phyloP scores from a whole-genome alignment of 2,888 invertebrate genomes.

The Hyppa rectilinea region DNA sequence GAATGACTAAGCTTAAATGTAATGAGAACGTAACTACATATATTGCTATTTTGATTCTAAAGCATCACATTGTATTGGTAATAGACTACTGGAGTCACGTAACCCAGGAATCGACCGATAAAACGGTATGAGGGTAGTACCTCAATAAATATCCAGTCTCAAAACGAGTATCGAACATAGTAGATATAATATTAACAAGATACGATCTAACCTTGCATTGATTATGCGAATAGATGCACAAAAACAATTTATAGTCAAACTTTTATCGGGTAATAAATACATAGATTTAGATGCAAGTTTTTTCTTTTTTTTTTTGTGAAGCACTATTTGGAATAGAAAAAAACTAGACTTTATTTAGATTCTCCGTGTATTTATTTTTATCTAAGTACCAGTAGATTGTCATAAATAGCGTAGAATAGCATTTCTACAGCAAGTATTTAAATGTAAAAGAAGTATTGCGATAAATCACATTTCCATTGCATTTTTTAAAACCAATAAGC shows the following conservation, averaged over 20 bases:
- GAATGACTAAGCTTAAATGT: conserved; percentile 7
- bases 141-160: conserved; percentile 28
- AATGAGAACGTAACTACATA: not conserved
- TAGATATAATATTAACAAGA: conserved; percentile 1
- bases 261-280: not conserved
- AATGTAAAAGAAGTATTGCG: not conserved
- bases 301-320: not conserved
- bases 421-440: not conserved
- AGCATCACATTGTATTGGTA: conserved; percentile 8
- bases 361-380: not conserved
- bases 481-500: conserved; percentile 25
- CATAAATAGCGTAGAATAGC: not conserved
- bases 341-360: not conserved
- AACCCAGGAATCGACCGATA: conserved; percentile 35
- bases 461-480: conserved; percentile 24
- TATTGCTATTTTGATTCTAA: conserved; percentile 13
- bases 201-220: conserved; percentile 16
- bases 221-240: conserved; percentile 10
- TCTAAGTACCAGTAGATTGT: not conserved
- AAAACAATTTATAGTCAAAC: conserved; percentile 19
- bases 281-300: not conserved
- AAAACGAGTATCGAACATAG: conserved; percentile 9
- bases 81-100: conserved; percentile 33
- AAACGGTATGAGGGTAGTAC: conserved; percentile 11
- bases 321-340: not conserved